These are phyloP conservation scores for Ligdia adustata DNA, from an alignment of 2,888 invertebrate species.

Conservation along the genomic window DNA sequence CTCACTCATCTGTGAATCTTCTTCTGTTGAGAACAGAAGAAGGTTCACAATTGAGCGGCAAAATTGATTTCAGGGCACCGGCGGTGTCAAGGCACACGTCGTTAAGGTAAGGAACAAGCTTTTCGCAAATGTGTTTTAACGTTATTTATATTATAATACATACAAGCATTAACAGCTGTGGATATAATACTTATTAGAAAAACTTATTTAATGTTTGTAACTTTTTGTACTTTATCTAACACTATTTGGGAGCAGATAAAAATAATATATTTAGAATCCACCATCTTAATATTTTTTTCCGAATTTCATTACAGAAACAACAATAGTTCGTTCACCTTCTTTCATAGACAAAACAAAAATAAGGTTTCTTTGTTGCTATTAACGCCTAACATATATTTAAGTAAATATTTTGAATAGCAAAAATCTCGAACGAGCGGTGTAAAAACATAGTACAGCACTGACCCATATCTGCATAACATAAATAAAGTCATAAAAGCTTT, in stretches of 20 bases:
- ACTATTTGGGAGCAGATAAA: neutral
- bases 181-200: neutral
- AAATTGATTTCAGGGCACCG: constrained; percentile 79
- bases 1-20: constrained; percentile 34
- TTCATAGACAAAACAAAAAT: no score
- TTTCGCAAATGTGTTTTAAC: constrained; percentile 47
- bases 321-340: neutral
- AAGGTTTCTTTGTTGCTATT: constrained; percentile 16
- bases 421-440: neutral
- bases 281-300: neutral
- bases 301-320: neutral
- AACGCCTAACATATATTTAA: no score
- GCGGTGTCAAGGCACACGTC: constrained; percentile 68
- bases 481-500: constrained; percentile 25
- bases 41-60: constrained; percentile 52
- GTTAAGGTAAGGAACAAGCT: constrained; percentile 76
- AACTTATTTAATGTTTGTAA: constrained; percentile 10
- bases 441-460: constrained; percentile 18
- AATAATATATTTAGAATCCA: neutral
- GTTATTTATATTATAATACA: constrained; percentile 16
- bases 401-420: neutral
- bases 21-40: no score
- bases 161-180: constrained; percentile 7
- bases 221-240: neutral
- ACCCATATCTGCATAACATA: neutral